Percentiles rank a stretch among this genome's conserved stretches.
Evolutionary conservation across 2,797 vertebrate species (phyloP).

Genomic region (Synanceia verrucosa): DNA sequence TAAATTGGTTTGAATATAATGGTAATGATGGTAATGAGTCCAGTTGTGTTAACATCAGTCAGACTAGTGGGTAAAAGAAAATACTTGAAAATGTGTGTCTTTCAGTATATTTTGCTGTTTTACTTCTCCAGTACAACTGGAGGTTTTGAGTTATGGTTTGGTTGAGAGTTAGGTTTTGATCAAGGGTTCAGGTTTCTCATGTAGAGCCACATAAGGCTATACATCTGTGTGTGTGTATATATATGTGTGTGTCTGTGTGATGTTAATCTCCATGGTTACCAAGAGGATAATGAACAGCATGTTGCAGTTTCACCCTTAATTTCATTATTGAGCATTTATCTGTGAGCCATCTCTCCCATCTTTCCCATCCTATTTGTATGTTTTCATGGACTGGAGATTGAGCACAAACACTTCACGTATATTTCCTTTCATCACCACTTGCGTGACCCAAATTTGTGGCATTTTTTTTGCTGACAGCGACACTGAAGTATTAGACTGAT

Average conservation of each 20-base stretch:
- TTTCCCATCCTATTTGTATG: slow-evolving; percentile 5
- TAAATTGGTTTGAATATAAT: no score
- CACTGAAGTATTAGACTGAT: slow-evolving; percentile 32
- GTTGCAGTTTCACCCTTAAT: slow-evolving; percentile 29
- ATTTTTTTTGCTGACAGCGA: slow-evolving; percentile 44
- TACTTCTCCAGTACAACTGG: neutral
- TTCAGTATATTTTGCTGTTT: no score
- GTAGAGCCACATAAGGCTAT: neutral
- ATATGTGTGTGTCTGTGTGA: slow-evolving; percentile 25
- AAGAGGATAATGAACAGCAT: slow-evolving; percentile 46
- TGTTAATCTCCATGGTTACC: slow-evolving; percentile 49
- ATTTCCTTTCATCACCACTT: slow-evolving; percentile 30
- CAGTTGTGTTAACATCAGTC: neutral
- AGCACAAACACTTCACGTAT: neutral
- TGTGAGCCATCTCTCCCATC: neutral
- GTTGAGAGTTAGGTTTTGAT: neutral
- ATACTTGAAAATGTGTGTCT: no score
- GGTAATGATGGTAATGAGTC: no score
- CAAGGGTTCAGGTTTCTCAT: slow-evolving; percentile 1
- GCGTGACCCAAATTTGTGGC: slow-evolving; percentile 4
- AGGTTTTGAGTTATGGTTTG: neutral
- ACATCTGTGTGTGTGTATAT: neutral
- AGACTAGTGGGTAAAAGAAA: no score
- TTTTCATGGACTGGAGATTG: slow-evolving; percentile 12
- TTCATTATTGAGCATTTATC: slow-evolving; percentile 38